Evolutionary conservation across 2,888 invertebrate genomes (phyloP).

Genomic region (Piscicola geometra): DNA sequence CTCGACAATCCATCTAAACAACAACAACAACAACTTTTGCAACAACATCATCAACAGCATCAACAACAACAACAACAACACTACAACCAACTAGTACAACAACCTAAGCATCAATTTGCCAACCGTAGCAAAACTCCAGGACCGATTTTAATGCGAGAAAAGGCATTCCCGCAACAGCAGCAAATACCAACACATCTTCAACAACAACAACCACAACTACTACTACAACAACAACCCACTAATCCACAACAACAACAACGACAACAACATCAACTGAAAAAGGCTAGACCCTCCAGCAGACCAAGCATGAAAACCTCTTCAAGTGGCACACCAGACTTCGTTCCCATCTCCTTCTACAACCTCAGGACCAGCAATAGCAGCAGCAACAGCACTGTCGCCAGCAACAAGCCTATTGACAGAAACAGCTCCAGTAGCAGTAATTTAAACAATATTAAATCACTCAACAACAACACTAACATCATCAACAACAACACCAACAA

Average conservation of each 20-base stretch:
- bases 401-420: neutral
- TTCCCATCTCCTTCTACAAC: slow-evolving; percentile 6
- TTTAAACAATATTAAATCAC: neutral
- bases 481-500: neutral
- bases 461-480: neutral
- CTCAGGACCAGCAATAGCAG: neutral
- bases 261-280: neutral
- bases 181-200: neutral
- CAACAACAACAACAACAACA: slow-evolving; percentile 1
- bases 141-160: slow-evolving; percentile 52
- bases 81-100: neutral
- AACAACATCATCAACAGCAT: neutral
- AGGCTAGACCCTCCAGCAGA: neutral
- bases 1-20: neutral
- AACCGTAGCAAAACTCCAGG: slow-evolving; percentile 54
- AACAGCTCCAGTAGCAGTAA: neutral
- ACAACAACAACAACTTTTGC: neutral
- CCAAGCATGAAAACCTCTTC: neutral
- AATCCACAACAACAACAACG: slow-evolving; percentile 1
- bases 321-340: slow-evolving; percentile 12
- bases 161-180: slow-evolving; percentile 31
- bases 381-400: neutral
- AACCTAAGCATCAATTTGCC: neutral
- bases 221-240: neutral
- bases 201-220: neutral